These are phyloP conservation scores for Drosophila grimshawi DNA, from an alignment of 1,140 invertebrate species.

Conservation along the genomic window DNA sequence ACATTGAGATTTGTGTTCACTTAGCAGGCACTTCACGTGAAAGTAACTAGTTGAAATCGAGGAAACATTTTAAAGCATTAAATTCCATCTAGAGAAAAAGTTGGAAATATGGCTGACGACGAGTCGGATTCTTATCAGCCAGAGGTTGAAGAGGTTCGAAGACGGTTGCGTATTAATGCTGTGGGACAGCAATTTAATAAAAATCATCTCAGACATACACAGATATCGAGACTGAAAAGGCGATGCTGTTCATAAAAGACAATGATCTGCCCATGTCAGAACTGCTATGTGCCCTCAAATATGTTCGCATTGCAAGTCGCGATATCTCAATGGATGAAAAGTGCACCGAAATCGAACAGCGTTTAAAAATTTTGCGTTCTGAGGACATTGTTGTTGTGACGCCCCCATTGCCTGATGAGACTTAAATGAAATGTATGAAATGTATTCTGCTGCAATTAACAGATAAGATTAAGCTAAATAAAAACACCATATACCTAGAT, in stretches of 20 bases:
- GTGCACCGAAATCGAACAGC: constrained; percentile 6
- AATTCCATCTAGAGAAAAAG: too few relatives aligned
- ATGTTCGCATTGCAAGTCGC: constrained; percentile 46
- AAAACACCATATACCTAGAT: too few relatives aligned
- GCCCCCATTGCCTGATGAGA: constrained; percentile 6
- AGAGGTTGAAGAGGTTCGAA: constrained; percentile 24
- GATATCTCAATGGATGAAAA: constrained; percentile 10
- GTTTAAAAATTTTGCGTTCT: constrained; percentile 24
- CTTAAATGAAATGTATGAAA: too few relatives aligned
- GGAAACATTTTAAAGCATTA: too few relatives aligned
- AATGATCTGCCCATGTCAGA: constrained; percentile 59
- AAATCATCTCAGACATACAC: constrained; percentile 35
- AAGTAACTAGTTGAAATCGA: too few relatives aligned
- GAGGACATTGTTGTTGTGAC: constrained; percentile 8
- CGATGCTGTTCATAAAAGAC: constrained; percentile 48
- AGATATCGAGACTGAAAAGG: constrained; percentile 40
- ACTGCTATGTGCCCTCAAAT: constrained; percentile 49
- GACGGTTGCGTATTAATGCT: too few relatives aligned
- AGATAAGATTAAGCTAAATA: too few relatives aligned
- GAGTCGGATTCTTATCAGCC: constrained; percentile 19
- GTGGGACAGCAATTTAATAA: background rate
- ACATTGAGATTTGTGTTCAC: too few relatives aligned
- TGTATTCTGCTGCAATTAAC: too few relatives aligned
- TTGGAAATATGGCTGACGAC: constrained; percentile 9
- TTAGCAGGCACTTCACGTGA: too few relatives aligned